Conservation (phyloP, 2,888 invertebrate species). For the Drosophila kuntzei region DNA sequence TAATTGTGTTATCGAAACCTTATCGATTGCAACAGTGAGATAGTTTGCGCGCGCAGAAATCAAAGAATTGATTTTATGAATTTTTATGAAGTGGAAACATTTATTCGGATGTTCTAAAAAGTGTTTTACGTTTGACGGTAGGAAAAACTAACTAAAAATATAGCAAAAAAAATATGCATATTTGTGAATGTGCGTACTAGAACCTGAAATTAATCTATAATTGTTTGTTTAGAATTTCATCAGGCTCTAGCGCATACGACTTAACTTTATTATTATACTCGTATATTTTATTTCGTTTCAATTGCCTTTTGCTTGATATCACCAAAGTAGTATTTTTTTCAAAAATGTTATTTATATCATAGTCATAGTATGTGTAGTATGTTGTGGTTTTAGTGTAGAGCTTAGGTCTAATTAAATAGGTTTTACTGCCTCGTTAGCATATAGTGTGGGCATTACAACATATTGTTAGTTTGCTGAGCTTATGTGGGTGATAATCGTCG, state of each 20-base stretch:
- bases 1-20: slow-evolving; percentile 28
- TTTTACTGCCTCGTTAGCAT: slow-evolving; percentile 74
- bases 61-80: background rate
- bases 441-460: slow-evolving; percentile 58
- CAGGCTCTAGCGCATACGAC: slow-evolving; percentile 28
- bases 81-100: slow-evolving; percentile 67
- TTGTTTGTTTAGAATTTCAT: slow-evolving; percentile 12
- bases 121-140: slow-evolving; percentile 56
- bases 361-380: slow-evolving; percentile 30
- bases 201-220: slow-evolving; percentile 30
- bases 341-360: slow-evolving; percentile 42
- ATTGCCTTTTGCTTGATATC: slow-evolving; percentile 80
- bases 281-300: slow-evolving; percentile 73
- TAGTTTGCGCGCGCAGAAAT: slow-evolving; percentile 9
- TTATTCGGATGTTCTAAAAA: slow-evolving; percentile 62
- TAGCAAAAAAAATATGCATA: slow-evolving; percentile 60
- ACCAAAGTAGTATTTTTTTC: slow-evolving; percentile 69
- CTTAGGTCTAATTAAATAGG: slow-evolving; percentile 64
- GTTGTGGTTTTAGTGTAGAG: slow-evolving; percentile 38
- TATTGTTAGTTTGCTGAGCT: slow-evolving; percentile 62
- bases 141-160: slow-evolving; percentile 49
- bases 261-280: slow-evolving; percentile 46
- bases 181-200: slow-evolving; percentile 36
- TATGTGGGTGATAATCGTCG: slow-evolving; percentile 33
- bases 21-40: slow-evolving; percentile 35